Evolutionary conservation across 2,888 invertebrate species (phyloP), one percentile per base, ranked within the genome.

Genomic region (Cepaea hortensis): DNA sequence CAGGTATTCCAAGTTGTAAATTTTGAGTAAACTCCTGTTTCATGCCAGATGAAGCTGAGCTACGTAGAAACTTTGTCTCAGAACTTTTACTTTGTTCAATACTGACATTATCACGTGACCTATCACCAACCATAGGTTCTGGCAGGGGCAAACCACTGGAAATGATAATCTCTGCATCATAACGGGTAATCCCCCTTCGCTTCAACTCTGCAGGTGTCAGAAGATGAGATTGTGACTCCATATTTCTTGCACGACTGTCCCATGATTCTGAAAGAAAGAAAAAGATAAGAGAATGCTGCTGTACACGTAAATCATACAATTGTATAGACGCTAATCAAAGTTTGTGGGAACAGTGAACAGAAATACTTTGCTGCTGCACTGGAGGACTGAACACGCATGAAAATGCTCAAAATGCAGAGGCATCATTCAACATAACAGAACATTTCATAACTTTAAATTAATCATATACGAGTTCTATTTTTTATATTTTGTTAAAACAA

Each of bases 121-220:
- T 65, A 55, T 65, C 77, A 18, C 15, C 9, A 35, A 5, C 70
- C 15, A 77, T 15, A n/a, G 87, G 87, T 5, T 87, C 87, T 23
- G 87, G 87, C 1, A 87, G 80, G n/a, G 87, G 87, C 15, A 84
- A 65, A 7, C 87, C 87, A 55, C 77, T 84, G 46, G 87, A 85
- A 13, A 94, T 90, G 62, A 94, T 90, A 50, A 94, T 92, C 90
- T 94, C 94, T 1, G 94, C 94, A 91, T 94, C 93, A 85, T 93
- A 94, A 11, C 93, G 89, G 18, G 94, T 94, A 65, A 94, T 93
- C 5, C 94, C 94, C 23, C 94, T 90, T 70, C 91, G 89, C 87
- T 93, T 94, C 35, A 94, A 88, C 86, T 94, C 94, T 20, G 91
- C 91, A 80, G 92, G 90, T 65, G 91, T 93, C 85, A 94, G 88